Base-by-base conservation (phyloP, 2,888 invertebrate genomes). In the Alcis repandata region DNA sequence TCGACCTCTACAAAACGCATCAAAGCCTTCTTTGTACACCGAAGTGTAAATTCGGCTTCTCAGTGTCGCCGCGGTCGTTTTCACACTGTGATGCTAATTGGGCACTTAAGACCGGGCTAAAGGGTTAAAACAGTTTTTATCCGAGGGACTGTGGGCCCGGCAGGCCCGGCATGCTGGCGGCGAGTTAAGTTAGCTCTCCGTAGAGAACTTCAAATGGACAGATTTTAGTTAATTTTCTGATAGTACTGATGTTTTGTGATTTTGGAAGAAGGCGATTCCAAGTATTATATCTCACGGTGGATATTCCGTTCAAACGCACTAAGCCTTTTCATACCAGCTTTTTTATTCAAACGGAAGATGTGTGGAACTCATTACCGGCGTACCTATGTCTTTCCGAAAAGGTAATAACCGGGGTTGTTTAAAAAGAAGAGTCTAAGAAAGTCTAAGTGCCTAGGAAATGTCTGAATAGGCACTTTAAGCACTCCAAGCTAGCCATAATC, bases 11-110 rank as follows among this genome's bases (percentile, higher is more conserved):
- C 64, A 70, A 76, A 87, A 84, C 58, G 83, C 87, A 89, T 90
- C 87, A 90, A 89, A 85, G 62, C 82, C 83, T 80, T 88, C 91
- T 91, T 91, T 90, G 90, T 90, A 82, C 80, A 78, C 62, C 66
- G 73, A 80, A 87, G 90, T 90, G 91, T 91, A 91, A 90, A 90
- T 89, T 89, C 80, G 88, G 91, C 81, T 78, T 79, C 79, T 83
- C 81, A 86, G 87, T 92, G 92, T 92, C 92, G 85, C 90, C 88
- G 86, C 86, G 80, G 87, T 89, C 89, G 87, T 92, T 92, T 92
- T 93, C 85, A 92, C 92, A 91, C 92, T 86, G 79, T 85, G 81
- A 74, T 82, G 90, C 91, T 93, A 93, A 93, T 93, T 92, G 91
- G 86, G 87, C 92, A 90, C 92, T 92, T 91, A 90, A 86, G 86